Evolutionary conservation across 2,113 vertebrate species (phyloP), one percentile per base, ranked within the genome.

Genomic region (Abramis brama): DNA sequence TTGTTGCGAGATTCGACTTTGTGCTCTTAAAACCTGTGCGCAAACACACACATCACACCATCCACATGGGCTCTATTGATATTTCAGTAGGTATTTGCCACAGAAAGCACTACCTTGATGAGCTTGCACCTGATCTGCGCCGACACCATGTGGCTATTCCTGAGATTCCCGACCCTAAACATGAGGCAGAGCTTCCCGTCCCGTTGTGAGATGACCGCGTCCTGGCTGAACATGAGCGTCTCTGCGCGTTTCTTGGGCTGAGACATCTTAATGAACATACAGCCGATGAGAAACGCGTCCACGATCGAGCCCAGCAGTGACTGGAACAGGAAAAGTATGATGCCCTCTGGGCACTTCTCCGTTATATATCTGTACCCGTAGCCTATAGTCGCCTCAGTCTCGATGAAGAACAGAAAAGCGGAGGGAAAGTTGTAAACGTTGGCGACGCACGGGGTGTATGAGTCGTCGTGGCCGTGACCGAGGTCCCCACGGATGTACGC

Each of bases 181-280:
- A 97, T 97, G 91, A 97, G 95, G 89, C 96, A 97, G 76, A 97
- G 91, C 91, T 95, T 96, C 13, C 96, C 96, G 89, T 97, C 96
- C 87, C 96, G 94, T 91, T 96, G 96, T 0, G 96, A 97, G 82
- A 97, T 93, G 4, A 97, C 96, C 0, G 96, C 95, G 3, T 95
- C 94, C 39, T 92, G 96, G 93, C 96, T 97, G 88, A 97, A 97
- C 96, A 97, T 96, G 36, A 97, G 95, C 39, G 96, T 97, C 94
- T 97, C 96, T 0, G 96, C 96, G 86, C 96, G 94, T 91, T 97
- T 97, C 93, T 97, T 97, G 21, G 96, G 96, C 92, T 97, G 96
- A 77, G 96, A 97, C 96, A 97, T 97, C 93, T 97, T 97, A 89
- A 97, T 97, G 91, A 97, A 97, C 96, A 97, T 97, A 92, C 96